A percentile compares a stretch with the other conserved stretches of the same genome.
These are phyloP conservation scores for Hecatera dysodea DNA, from an alignment of 2,888 invertebrate species.

Conservation along the genomic window DNA sequence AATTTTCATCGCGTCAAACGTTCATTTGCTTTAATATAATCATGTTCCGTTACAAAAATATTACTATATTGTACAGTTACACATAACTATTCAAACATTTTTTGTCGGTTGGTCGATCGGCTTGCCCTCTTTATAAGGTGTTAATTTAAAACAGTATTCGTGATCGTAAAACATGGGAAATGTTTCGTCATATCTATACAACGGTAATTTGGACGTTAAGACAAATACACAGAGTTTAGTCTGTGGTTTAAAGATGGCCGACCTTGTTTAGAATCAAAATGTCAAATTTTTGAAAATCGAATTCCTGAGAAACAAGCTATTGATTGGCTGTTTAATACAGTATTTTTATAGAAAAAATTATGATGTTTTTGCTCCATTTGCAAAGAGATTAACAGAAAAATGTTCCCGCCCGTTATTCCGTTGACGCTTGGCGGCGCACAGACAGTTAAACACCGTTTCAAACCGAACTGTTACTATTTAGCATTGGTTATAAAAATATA, in stretches of 20 bases:
- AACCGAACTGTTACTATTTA: slow-evolving; percentile 75
- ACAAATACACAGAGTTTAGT: slow-evolving; percentile 45
- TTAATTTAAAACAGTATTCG: slow-evolving; percentile 71
- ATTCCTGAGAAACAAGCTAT: slow-evolving; percentile 10
- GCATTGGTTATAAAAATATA: slow-evolving; percentile 68
- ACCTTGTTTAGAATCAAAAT: slow-evolving; percentile 41
- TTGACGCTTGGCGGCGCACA: slow-evolving; percentile 79
- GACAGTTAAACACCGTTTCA: slow-evolving; percentile 82
- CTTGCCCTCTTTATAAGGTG: slow-evolving; percentile 69
- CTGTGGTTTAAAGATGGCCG: slow-evolving; percentile 29
- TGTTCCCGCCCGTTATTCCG: slow-evolving; percentile 74
- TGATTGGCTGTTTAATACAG: slow-evolving; percentile 29
- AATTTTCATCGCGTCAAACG: slow-evolving; percentile 30
- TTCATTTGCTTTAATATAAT: slow-evolving; percentile 64
- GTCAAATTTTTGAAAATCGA: slow-evolving; percentile 16
- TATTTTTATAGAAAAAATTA: slow-evolving; percentile 46
- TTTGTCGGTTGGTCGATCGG: slow-evolving; percentile 67
- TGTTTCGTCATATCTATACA: slow-evolving; percentile 60
- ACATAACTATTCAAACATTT: slow-evolving; percentile 70
- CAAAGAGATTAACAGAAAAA: slow-evolving; percentile 73
- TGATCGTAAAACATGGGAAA: slow-evolving; percentile 54
- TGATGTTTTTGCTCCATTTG: slow-evolving; percentile 62
- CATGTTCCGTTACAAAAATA: slow-evolving; percentile 72
- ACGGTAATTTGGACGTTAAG: slow-evolving; percentile 44
- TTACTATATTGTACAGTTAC: slow-evolving; percentile 76